These are phyloP conservation scores for Ommatoiulus sabulosus DNA, from an alignment of 2,888 invertebrate genomes.

Conservation along the genomic window DNA sequence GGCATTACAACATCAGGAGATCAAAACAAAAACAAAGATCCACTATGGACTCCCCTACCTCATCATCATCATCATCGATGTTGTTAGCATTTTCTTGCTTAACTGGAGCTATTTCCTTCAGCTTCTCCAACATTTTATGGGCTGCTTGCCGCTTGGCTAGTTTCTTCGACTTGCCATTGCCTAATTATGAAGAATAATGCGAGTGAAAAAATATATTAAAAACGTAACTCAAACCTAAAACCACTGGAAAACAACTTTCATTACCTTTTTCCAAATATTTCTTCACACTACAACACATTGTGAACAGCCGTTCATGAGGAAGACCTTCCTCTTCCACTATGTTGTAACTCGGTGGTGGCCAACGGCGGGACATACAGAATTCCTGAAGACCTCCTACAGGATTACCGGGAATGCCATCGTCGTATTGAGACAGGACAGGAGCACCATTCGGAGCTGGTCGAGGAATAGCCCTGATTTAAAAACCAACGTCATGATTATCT, in stretches of 20 bases:
- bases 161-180: conserved; percentile 91
- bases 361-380: conserved; percentile 94
- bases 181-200: conserved; percentile 61
- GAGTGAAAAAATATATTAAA: not conserved
- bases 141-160: conserved; percentile 96
- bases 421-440: conserved; percentile 66
- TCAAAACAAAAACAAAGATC: no score
- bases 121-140: conserved; percentile 82
- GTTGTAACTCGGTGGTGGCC: conserved; percentile 96
- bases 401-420: conserved; percentile 88
- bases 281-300: conserved; percentile 89
- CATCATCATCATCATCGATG: conserved; percentile 81
- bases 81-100: conserved; percentile 72
- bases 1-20: no score
- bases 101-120: conserved; percentile 79
- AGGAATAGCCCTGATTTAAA: not conserved
- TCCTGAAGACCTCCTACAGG: conserved; percentile 95
- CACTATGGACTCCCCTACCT: conserved; percentile 53
- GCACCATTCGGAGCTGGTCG: not conserved
- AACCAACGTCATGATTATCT: no score
- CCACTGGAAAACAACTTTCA: not conserved
- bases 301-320: conserved; percentile 94
- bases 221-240: conserved; percentile 24
- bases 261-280: conserved; percentile 79
- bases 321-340: conserved; percentile 82